These are phyloP conservation scores for Sphenodon punctatus DNA, from an alignment of 2,797 vertebrate genomes.

Conservation along the genomic window DNA sequence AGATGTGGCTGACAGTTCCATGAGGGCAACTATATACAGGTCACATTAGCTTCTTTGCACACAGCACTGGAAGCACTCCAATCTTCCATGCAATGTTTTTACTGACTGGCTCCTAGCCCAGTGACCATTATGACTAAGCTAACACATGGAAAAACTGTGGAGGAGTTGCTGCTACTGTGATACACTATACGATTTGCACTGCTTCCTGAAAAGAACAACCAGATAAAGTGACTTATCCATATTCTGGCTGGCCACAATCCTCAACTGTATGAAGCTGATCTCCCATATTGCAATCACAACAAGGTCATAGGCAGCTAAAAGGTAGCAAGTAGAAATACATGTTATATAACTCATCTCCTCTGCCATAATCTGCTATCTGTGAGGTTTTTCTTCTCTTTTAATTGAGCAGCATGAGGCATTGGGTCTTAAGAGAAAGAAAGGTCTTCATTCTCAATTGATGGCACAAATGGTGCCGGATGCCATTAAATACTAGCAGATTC, in stretches of 20 bases:
- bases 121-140: neutral
- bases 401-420: neutral
- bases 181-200: neutral
- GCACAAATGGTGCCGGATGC: neutral
- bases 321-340: neutral
- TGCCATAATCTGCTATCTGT: neutral
- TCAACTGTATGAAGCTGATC: neutral
- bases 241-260: neutral
- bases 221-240: neutral
- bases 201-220: neutral
- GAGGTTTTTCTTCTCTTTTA: neutral
- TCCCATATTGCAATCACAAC: neutral
- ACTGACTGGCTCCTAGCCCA: neutral
- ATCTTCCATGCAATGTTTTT: neutral
- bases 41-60: neutral
- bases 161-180: neutral
- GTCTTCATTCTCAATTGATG: constrained; percentile 19
- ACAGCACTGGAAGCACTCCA: neutral
- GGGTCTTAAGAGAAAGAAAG: constrained; percentile 1
- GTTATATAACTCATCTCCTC: neutral
- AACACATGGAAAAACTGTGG: neutral
- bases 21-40: neutral
- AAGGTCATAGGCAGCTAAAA: neutral
- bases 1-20: neutral
- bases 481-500: constrained; percentile 7